Evolutionary conservation across 2,888 invertebrate species (phyloP), one percentile per base, ranked within the genome.

Genomic region (Heliconius charithonia): DNA sequence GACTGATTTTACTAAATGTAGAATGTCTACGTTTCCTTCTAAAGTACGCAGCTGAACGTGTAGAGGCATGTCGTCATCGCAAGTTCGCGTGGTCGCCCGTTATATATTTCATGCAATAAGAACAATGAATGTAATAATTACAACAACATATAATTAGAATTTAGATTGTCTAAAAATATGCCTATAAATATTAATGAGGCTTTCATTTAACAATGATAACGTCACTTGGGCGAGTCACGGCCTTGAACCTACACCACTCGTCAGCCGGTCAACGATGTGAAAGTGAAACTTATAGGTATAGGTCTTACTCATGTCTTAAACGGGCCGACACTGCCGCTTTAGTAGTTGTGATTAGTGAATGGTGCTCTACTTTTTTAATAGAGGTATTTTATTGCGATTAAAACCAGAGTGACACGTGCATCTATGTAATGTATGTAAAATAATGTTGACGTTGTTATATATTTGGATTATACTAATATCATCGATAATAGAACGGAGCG

Each of bases 171-270:
- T 51, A 22, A 51, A n/a, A 10, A 3, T 51, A 6, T 51, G 19
- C 16, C 19, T 19, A 22, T 51, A 19, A 51, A 16, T 51, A 51
- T 45, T 45, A 45, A 45, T 45, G 16, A 41, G 29, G 51, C 29
- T 16, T 37, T 16, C 19, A 22, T 51, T 65, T 32, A 19, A n/a
- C n/a, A 37, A 66, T 77, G 65, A 29, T 65, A 56, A 77, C 66
- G 27, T 66, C 66, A 25, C 16, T 56, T 66, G 32, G 56, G 66
- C 51, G 66, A 77, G 32, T n/a, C 13, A 12, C 73, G 77, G n/a
- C 77, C 77, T 77, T 77, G 66, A 77, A 77, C 73, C 72, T 51
- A 71, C 73, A 56, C 77, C 66, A 29, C 77, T 72, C 76, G 76
- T 16, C 73, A n/a, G 27, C 41, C 77, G 73, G 59, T 41, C 73